Conservation (phyloP, 2,113 vertebrate genomes). For the Malurus elegans region DNA sequence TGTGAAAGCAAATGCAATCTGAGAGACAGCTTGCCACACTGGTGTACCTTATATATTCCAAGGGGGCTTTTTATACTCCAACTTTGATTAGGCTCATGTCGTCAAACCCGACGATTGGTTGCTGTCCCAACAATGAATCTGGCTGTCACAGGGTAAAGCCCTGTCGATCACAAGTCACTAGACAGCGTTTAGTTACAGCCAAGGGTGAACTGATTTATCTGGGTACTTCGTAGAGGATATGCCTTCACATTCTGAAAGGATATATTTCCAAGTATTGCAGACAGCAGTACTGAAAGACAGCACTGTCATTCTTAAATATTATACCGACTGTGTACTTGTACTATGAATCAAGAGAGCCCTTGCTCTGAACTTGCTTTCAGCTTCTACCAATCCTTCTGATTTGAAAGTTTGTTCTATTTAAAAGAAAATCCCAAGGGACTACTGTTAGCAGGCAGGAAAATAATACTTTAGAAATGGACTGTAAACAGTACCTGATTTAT, state of each 20-base stretch:
- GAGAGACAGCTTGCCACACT: constrained; percentile 83
- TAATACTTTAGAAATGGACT: not conserved
- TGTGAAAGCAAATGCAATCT: constrained; percentile 66
- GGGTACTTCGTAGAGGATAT: constrained; percentile 66
- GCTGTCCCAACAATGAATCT: constrained; percentile 92
- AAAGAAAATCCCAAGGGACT: not conserved
- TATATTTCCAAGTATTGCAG: constrained; percentile 56
- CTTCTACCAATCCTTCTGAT: not conserved
- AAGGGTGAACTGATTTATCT: constrained; percentile 77
- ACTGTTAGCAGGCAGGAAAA: not conserved
- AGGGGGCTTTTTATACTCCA: constrained; percentile 94
- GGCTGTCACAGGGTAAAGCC: constrained; percentile 86
- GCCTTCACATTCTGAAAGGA: constrained; percentile 54
- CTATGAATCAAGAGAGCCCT: constrained; percentile 10
- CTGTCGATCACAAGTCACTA: constrained; percentile 82
- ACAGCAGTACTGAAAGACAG: constrained; percentile 61
- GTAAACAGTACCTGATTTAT: not conserved
- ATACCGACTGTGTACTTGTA: not conserved
- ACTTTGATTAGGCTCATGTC: constrained; percentile 90
- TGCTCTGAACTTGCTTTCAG: not conserved
- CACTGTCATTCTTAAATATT: constrained; percentile 61
- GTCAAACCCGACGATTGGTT: constrained; percentile 95
- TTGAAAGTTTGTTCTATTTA: not conserved
- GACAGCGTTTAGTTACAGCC: constrained; percentile 78
- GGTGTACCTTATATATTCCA: constrained; percentile 89